phyloP scores from a whole-genome alignment of 2,113 vertebrate genomes.

The Elaphurus davidianus region DNA sequence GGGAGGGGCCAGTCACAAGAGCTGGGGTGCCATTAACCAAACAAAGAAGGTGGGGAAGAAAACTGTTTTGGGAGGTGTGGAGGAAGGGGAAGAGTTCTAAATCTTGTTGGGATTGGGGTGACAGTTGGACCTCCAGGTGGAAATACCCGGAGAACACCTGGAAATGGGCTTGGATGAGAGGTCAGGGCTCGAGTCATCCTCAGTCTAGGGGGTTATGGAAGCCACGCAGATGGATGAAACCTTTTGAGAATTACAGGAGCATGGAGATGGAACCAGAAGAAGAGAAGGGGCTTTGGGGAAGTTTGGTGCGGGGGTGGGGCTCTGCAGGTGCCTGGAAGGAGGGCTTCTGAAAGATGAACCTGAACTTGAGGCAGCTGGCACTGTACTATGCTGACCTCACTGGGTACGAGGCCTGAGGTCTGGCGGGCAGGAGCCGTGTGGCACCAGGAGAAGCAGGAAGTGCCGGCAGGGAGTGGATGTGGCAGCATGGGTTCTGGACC shows the following conservation, averaged over 20 bases:
- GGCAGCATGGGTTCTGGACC: no score
- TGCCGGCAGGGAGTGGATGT: not conserved
- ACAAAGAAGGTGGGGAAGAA: not conserved
- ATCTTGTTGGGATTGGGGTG: not conserved
- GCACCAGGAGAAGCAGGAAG: not conserved
- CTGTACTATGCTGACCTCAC: fast-evolving
- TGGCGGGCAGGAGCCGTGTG: fast-evolving
- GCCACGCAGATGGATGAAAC: not conserved
- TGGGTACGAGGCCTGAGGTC: not conserved
- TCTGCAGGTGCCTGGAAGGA: not conserved
- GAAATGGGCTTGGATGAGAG: not conserved
- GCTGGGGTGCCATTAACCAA: not conserved
- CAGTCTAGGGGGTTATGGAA: not conserved
- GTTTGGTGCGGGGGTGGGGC: not conserved
- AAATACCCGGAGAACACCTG: not conserved
- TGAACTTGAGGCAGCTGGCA: not conserved
- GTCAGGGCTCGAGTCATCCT: not conserved
- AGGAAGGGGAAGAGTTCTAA: not conserved
- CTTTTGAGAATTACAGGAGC: not conserved
- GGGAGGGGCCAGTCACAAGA: not conserved
- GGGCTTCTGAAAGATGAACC: not conserved
- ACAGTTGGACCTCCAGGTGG: not conserved
- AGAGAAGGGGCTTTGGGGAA: not conserved
- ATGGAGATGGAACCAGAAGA: not conserved
- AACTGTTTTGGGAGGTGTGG: not conserved